Evolutionary conservation across 2,797 vertebrate species (phyloP).

Genomic region (Sebastes wilsoni): DNA sequence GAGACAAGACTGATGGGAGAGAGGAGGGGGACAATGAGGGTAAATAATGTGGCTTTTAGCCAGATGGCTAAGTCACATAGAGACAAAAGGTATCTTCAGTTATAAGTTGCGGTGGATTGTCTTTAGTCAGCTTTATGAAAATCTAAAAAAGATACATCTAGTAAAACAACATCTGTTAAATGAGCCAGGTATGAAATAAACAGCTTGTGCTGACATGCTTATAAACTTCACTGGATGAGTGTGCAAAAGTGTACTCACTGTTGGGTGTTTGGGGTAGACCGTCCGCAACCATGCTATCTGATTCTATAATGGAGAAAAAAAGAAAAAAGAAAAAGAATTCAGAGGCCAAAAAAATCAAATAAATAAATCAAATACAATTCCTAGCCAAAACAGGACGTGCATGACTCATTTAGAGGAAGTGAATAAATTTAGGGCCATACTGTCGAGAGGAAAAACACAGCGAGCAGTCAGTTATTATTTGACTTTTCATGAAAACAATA

Average conservation of each 20-base stretch:
- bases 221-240: background rate
- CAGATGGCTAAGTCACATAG: background rate
- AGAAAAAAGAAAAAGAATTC: background rate
- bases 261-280: conserved; percentile 85
- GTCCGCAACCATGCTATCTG: conserved; percentile 90
- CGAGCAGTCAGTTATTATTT: background rate
- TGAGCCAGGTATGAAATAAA: conserved; percentile 16
- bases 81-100: background rate
- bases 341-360: background rate
- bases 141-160: background rate
- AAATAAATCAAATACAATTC: conserved; percentile 15
- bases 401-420: conserved; percentile 34
- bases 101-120: background rate
- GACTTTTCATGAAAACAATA: conserved; percentile 12
- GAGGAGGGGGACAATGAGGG: background rate
- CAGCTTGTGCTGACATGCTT: conserved; percentile 26
- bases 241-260: conserved; percentile 88
- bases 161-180: background rate
- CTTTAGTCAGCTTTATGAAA: background rate
- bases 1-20: background rate
- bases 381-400: conserved; percentile 4
- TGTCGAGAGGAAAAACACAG: conserved; percentile 21
- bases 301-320: conserved; percentile 81
- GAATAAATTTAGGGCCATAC: conserved; percentile 16
- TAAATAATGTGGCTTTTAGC: background rate